Evolutionary conservation across 2,797 vertebrate species (phyloP).

Genomic region (Thaleichthys pacificus): DNA sequence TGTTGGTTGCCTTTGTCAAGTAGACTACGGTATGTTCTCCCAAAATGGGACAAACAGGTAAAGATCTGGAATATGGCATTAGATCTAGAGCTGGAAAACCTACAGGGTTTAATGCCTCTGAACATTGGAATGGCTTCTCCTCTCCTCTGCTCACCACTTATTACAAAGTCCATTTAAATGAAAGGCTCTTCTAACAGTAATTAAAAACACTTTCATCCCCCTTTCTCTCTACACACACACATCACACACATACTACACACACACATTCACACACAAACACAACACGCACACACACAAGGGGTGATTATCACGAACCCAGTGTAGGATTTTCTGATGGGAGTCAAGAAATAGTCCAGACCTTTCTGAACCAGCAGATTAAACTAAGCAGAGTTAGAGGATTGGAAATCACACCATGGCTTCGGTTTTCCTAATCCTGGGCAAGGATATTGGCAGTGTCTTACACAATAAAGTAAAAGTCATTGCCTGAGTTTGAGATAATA

Average conservation of each 20-base stretch:
- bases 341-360: constrained; percentile 45
- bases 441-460: constrained; percentile 50
- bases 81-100: constrained; percentile 10
- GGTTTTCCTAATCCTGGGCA: constrained; percentile 59
- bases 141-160: constrained; percentile 9
- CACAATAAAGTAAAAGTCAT: constrained; percentile 43
- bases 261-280: neutral
- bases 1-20: neutral
- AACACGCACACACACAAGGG: constrained; percentile 4
- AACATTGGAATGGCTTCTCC: neutral
- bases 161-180: constrained; percentile 13
- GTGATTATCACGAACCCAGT: constrained; percentile 12
- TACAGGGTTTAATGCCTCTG: neutral
- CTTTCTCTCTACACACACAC: neutral
- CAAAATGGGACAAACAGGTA: neutral
- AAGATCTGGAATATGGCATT: neutral
- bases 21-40: neutral
- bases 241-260: constrained; percentile 1
- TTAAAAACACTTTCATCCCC: constrained; percentile 4
- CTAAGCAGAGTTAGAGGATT: constrained; percentile 51
- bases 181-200: constrained; percentile 14
- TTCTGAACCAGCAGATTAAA: constrained; percentile 63
- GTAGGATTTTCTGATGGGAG: constrained; percentile 42
- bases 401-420: constrained; percentile 57
- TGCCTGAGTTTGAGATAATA: constrained; percentile 37